phyloP scores from a whole-genome alignment of 1,140 invertebrate genomes.

The Bombus difficillimus region DNA sequence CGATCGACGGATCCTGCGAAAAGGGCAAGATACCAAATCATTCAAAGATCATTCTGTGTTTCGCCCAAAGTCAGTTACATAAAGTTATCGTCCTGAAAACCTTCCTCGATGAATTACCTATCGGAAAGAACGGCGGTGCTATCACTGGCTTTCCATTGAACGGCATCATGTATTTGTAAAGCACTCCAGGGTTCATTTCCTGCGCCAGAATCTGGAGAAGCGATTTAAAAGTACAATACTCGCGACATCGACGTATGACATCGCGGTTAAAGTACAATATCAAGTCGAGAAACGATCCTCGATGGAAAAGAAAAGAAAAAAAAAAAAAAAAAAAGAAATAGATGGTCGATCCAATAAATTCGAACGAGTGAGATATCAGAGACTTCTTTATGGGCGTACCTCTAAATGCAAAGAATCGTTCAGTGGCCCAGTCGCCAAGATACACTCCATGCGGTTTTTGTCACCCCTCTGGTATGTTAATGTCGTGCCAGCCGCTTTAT shows the following conservation, averaged over 20 bases:
- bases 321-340: background rate
- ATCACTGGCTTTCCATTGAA: constrained; percentile 66
- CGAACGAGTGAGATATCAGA: constrained; percentile 16
- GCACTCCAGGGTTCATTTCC: constrained; percentile 91
- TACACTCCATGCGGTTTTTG: constrained; percentile 83
- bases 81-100: background rate
- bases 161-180: constrained; percentile 92
- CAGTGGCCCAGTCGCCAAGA: constrained; percentile 90
- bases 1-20: constrained; percentile 67
- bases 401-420: constrained; percentile 91
- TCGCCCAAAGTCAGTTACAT: background rate
- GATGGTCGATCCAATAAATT: constrained; percentile 13
- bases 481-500: constrained; percentile 90
- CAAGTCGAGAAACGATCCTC: background rate
- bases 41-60: background rate
- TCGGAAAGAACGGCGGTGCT: constrained; percentile 71
- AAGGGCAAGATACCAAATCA: background rate
- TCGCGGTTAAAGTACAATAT: constrained; percentile 2
- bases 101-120: constrained; percentile 65
- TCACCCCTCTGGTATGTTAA: constrained; percentile 90
- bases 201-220: constrained; percentile 88
- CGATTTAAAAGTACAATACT: constrained; percentile 26
- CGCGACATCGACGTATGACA: background rate
- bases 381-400: constrained; percentile 82
- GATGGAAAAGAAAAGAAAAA: background rate